A percentile compares a stretch with the other conserved stretches of the same genome.
These are phyloP conservation scores for Centropus unirufus DNA, from an alignment of 2,113 vertebrate species.

Conservation along the genomic window DNA sequence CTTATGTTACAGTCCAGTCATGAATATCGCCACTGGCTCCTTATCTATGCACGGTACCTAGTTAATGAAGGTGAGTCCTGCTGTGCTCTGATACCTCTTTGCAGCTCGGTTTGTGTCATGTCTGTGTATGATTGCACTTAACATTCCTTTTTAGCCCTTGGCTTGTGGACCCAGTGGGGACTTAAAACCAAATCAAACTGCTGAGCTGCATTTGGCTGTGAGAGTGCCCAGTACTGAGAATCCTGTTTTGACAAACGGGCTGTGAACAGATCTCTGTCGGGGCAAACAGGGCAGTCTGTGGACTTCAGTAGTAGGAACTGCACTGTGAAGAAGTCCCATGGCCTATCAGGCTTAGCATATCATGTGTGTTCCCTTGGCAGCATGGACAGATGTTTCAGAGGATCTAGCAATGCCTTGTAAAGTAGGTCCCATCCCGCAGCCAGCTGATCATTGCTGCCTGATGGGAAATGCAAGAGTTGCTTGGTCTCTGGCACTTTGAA, in stretches of 20 bases:
- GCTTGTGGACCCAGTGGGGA: background rate
- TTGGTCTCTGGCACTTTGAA: background rate
- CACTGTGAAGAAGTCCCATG: background rate
- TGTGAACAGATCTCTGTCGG: background rate
- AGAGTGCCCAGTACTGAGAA: background rate
- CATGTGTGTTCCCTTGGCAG: background rate
- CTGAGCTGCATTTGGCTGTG: background rate
- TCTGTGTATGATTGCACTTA: background rate
- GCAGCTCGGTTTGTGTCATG: background rate
- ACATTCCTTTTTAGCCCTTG: background rate
- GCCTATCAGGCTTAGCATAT: background rate
- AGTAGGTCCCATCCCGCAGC: background rate
- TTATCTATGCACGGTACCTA: slow-evolving; percentile 95
- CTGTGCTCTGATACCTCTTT: background rate
- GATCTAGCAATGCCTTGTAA: background rate
- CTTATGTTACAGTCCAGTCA: slow-evolving; percentile 88
- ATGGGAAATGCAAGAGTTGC: background rate
- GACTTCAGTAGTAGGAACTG: background rate
- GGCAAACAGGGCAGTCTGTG: background rate
- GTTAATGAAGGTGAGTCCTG: slow-evolving; percentile 92
- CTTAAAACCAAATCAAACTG: background rate
- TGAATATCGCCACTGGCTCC: slow-evolving; percentile 96
- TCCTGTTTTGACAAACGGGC: background rate
- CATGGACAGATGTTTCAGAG: background rate
- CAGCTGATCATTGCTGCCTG: background rate